Evolutionary conservation across 1,140 invertebrate genomes (phyloP), one percentile per base, ranked within the genome.

Genomic region (Drosophila serrata): DNA sequence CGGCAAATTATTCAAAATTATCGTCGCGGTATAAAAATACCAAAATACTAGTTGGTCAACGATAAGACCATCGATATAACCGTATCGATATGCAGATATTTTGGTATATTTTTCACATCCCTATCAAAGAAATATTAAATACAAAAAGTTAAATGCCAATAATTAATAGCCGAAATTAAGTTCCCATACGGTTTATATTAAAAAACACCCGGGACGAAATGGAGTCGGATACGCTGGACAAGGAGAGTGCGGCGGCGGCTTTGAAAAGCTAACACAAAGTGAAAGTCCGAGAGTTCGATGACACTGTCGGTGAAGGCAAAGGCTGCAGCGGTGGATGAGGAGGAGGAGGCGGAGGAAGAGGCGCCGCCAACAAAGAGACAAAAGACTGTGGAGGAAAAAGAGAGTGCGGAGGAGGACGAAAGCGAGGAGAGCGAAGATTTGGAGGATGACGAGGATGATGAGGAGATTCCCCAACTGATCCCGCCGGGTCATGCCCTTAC

Each of bases 151-250:
- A 35, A 53, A 53, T 53, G 49, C 49, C 3, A 53, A 22, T 9
- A 53, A 35, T 53, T 53, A 35, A 15, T 6, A 15, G 7, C 17
- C 13, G 49, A 35, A 53, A 35, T 0, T 35, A 53, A 37, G 49
- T 27, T 33, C 56, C 27, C 29, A 33, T 3, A 46, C 7, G 19
- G 7, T 17, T 13, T 9, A 42, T n/a, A 33, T 35, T 12, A 19
- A 29, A 11, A 37, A 68, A 85, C 39, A 63, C 49, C 46, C 33
- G 40, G 31, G 19, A 27, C 51, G 5, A 62, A 49, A 87, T 87
- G 84, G 84, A 87, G 65, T 87, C 84, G 79, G 84, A 87, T 87
- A 73, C 82, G 43, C 78, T 81, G 82, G 82, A 87, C 63, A 76
- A 69, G 62, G 76, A 82, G 64, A 80, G 82, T 67, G 51, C 63